Percentiles rank a stretch among this genome's conserved stretches.
Evolutionary conservation across 2,113 vertebrate species (phyloP).

Genomic region (Solenodon paradoxus): DNA sequence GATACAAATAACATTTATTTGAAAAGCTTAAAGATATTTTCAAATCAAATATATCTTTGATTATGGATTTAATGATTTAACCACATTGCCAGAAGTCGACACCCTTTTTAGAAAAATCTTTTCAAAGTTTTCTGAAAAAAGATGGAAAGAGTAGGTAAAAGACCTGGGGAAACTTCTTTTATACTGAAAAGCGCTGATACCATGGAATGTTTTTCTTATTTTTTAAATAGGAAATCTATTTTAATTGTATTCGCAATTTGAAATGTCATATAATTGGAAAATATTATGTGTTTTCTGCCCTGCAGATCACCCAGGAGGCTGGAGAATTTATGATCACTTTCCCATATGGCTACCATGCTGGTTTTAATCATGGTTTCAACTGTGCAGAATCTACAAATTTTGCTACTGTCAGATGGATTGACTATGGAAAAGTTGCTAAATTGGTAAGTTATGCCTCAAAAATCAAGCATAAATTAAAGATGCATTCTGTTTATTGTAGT

Average conservation of each 20-base stretch:
- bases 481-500: conserved; percentile 16
- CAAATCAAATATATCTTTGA: neutral
- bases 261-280: conserved; percentile 36
- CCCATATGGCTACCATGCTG: conserved; percentile 98
- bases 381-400: conserved; percentile 99
- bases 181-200: neutral
- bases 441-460: conserved; percentile 81
- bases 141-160: neutral
- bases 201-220: neutral
- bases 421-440: conserved; percentile 97
- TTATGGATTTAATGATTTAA: neutral
- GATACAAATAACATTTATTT: neutral
- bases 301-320: conserved; percentile 95
- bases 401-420: conserved; percentile 96
- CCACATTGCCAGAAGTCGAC: neutral
- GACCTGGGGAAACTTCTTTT: neutral
- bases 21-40: neutral
- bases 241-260: conserved; percentile 46
- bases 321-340: conserved; percentile 99
- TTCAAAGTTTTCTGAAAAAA: neutral
- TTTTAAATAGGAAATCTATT: neutral
- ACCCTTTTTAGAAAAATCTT: neutral
- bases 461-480: neutral
- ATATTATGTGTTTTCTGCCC: conserved; percentile 29
- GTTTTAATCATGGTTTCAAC: conserved; percentile 99